Evolutionary conservation across 1,140 invertebrate species (phyloP), one percentile per base, ranked within the genome.

Genomic region (Trichogramma pretiosum): DNA sequence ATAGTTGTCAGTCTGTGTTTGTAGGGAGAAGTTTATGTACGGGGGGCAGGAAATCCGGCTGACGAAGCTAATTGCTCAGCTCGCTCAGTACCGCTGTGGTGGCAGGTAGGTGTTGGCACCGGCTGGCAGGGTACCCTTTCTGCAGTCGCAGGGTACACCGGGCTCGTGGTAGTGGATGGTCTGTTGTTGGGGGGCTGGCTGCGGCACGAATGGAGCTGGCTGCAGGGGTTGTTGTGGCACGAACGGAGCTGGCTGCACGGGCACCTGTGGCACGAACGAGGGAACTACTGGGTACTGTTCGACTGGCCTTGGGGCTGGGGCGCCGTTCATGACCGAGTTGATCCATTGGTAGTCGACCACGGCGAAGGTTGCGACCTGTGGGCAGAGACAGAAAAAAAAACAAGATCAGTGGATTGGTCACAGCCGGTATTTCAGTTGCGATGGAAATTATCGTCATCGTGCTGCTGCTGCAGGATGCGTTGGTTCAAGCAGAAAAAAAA

Each of bases 51-150:
- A n/a, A n/a, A n/a, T n/a, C n/a, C n/a, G n/a, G n/a, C n/a, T n/a
- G n/a, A n/a, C n/a, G n/a, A n/a, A n/a, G n/a, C n/a, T n/a, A n/a
- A 16, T 49, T 43, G 14, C 33, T 38, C 14, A 24, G 17, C 16
- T 19, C 5, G 10, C 7, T 51, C 43, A 52, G 2, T n/a, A 47
- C 39, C 28, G n/a, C n/a, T 28, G 11, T 28, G 65, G 68, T 49
- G 69, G 69, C 58, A 72, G 55, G 46, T 72, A 72, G 26, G 67
- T 58, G 56, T 70, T 68, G 38, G 41, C 40, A 19, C 56, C 55
- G 0, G 62, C 39, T 5, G 57, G 52, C 19, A 64, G 47, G 38
- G 59, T 58, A 22, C 67, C 67, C 9, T 65, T 57, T n/a, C 63
- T 59, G 30, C 63, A 67, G 32, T 68, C 60, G 19, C 63, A 64